phyloP scores from a whole-genome alignment of 2,888 invertebrate species.

The Watsonalla cultraria region DNA sequence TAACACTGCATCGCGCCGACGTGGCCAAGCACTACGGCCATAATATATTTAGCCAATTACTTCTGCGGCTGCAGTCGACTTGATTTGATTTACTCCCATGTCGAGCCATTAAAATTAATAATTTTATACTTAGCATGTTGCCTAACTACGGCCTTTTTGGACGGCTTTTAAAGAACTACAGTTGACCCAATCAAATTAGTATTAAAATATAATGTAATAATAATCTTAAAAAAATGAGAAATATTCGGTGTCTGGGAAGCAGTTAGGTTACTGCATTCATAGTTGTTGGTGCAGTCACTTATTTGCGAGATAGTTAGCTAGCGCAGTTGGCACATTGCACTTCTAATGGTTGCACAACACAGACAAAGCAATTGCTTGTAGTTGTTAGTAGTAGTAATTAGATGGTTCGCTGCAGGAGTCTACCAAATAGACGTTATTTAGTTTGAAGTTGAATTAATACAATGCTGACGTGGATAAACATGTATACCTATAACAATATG shows the following conservation, averaged over 20 bases:
- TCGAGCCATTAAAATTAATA: not conserved
- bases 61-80: slow-evolving; percentile 16
- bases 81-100: slow-evolving; percentile 3
- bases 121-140: not conserved
- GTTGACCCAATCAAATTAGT: no score
- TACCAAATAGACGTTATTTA: not conserved
- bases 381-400: not conserved
- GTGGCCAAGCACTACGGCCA: slow-evolving; percentile 11
- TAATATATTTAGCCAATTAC: slow-evolving; percentile 23
- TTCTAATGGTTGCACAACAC: not conserved
- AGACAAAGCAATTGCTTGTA: not conserved
- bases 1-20: slow-evolving; percentile 8
- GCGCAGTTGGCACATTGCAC: not conserved
- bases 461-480: not conserved
- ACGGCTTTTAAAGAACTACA: no score
- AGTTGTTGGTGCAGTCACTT: not conserved
- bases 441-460: not conserved
- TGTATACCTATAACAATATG: no score
- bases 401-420: not conserved
- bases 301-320: not conserved
- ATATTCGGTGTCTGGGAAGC: no score
- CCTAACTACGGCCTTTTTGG: not conserved
- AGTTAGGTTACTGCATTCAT: not conserved
- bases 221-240: not conserved
- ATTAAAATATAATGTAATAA: no score